Evolutionary conservation across 1,140 invertebrate species (phyloP), one percentile per base, ranked within the genome.

Genomic region (Portunus trituberculatus): DNA sequence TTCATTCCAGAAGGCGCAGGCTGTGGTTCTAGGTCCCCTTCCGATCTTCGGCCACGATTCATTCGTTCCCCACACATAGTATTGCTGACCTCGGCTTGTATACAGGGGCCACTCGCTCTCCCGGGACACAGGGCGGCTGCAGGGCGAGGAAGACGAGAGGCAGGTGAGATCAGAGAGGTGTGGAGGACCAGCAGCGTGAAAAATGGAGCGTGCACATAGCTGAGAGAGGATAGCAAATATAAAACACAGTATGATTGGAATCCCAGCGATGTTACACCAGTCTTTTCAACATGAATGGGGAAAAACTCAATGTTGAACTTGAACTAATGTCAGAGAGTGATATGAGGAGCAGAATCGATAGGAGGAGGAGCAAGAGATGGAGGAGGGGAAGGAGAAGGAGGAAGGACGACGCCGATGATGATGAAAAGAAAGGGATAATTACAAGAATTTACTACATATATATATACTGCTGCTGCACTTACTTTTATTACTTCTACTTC

Each of bases 1-100:
- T 94, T 99, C 98, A 96, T 99, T 99, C 99, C 99, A 99, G 97
- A 99, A 99, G 84, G 98, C 98, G 97, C 99, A 99, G 31, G 98
- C 97, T 76, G 98, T 98, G 86, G 98, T 98, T 87, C 98, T 97
- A 0, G 98, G 99, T 92, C 98, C 99, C 96, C 98, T 98, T 4
- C 98, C 98, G 16, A 97, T 97, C 45, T 98, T 98, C 16, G 87
- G 90, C 28, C 98, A 97, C 96, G 98, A 98, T 0, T 98, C 98
- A 96, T 99, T 98, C 0, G 67, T 76, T 1, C 67, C 67, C 97
- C 99, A 98, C 96, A 98, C 98, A 97, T 98, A 99, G 97, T 99
- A 99, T 96, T 98, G 98, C 29, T 98, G 98, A 96, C 98, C 98
- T 39, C 98, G 98, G 95, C 98, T 98, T 7, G 98, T 98, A 97